These are phyloP conservation scores for Siniperca knerii DNA, from an alignment of 2,113 vertebrate species.

Conservation along the genomic window DNA sequence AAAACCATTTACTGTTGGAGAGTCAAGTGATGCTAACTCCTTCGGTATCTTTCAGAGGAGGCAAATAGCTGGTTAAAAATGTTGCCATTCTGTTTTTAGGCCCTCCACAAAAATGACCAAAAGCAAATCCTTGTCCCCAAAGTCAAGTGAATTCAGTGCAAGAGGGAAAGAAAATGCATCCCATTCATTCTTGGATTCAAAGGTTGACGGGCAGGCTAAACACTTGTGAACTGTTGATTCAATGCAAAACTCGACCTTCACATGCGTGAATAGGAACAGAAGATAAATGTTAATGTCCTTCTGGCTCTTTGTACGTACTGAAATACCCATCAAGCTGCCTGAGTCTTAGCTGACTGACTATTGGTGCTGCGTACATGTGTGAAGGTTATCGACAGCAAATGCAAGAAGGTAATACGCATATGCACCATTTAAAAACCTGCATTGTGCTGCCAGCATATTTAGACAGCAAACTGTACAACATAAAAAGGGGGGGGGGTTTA, in stretches of 20 bases:
- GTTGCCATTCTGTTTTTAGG: slow-evolving; percentile 35
- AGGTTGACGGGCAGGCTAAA: slow-evolving; percentile 42
- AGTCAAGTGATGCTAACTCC: slow-evolving; percentile 46
- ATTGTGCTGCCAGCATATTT: slow-evolving; percentile 69
- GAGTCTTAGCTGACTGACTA: slow-evolving; percentile 31
- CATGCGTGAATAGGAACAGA: slow-evolving; percentile 64
- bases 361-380: slow-evolving; percentile 48
- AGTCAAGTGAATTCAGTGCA: slow-evolving; percentile 60
- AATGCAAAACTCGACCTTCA: slow-evolving; percentile 74
- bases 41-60: slow-evolving; percentile 29
- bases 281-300: slow-evolving; percentile 75
- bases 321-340: slow-evolving; percentile 56
- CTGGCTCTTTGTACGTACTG: slow-evolving; percentile 53
- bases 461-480: slow-evolving; percentile 69
- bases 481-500: slow-evolving; percentile 40
- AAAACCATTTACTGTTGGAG: not conserved
- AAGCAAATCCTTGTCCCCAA: slow-evolving; percentile 43
- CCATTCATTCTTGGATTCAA: slow-evolving; percentile 49
- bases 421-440: slow-evolving; percentile 67
- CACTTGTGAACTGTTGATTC: slow-evolving; percentile 54
- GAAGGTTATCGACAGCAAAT: slow-evolving; percentile 76
- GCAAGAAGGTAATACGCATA: slow-evolving; percentile 38
- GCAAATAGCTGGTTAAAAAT: slow-evolving; percentile 46
- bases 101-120: slow-evolving; percentile 54
- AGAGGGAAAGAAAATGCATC: slow-evolving; percentile 29